Conservation (phyloP, 2,113 vertebrate genomes). For the Zingel zingel region DNA sequence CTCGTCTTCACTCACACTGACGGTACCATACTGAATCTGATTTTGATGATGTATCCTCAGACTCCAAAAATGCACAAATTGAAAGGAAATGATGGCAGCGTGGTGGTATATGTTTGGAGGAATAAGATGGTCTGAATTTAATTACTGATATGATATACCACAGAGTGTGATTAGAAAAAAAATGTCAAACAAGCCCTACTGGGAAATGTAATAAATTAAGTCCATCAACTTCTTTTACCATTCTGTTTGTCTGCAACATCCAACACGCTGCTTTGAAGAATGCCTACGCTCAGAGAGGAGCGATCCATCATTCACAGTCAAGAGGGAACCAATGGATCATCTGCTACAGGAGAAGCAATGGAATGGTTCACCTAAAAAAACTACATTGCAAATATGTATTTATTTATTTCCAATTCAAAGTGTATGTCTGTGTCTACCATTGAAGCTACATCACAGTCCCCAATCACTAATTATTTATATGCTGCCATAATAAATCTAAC, state of each 20-base stretch:
- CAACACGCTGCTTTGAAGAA: constrained; percentile 41
- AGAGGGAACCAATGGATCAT: constrained; percentile 27
- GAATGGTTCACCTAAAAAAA: background rate
- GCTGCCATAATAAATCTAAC: background rate
- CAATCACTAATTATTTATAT: background rate
- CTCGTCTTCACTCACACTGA: background rate
- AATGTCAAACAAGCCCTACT: constrained; percentile 30
- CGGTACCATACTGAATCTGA: background rate
- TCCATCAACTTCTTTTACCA: constrained; percentile 34
- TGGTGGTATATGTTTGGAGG: constrained; percentile 6
- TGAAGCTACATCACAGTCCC: background rate
- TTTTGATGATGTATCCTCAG: background rate
- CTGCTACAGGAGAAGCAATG: background rate
- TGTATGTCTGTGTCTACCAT: background rate
- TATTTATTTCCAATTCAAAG: background rate
- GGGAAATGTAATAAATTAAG: constrained; percentile 47
- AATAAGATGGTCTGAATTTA: constrained; percentile 7
- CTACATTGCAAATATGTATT: background rate
- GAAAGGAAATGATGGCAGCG: constrained; percentile 21
- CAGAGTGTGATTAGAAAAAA: constrained; percentile 29
- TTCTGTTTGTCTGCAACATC: constrained; percentile 44
- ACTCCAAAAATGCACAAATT: constrained; percentile 14
- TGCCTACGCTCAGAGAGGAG: constrained; percentile 7
- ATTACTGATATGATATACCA: constrained; percentile 14
- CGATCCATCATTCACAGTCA: constrained; percentile 12